Base-by-base conservation (phyloP, 2,113 vertebrate species). In the Nerophis lumbriciformis region DNA sequence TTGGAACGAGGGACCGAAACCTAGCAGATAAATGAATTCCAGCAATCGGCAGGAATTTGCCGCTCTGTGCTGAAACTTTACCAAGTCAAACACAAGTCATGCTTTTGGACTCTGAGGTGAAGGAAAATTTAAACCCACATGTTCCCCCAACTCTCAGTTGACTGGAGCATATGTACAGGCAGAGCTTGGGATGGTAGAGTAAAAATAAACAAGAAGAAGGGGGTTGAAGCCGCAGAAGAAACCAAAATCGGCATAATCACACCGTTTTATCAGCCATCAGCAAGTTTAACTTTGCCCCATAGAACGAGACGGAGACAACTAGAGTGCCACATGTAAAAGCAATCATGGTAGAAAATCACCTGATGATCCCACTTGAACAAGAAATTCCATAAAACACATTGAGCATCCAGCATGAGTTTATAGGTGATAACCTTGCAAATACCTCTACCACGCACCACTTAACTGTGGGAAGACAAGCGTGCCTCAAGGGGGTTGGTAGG, bases 41-140 rank as follows among this genome's bases (percentile, higher is more conserved):
- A 86, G 78, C 66, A 61, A 81, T 80, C 78, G 73, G 72, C 75
- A 83, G 80, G 83, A 88, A 85, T 83, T 69, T 67, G 76, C 79
- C 64, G 38, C 75, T 74, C 73, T 66, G 72, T 68, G 73, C 71
- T 83, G 86, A 88, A 89, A 75, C 58, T 44, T 65, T 58, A 83
- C 88, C 88, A 90, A 89, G 61, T 83, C 77, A 90, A 90, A 88
- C 82, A 90, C 72, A 60, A 83, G 72, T 84, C 69, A 81, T 79
- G 81, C 72, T 69, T 75, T 66, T 75, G 74, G 85, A 80, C 74
- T 72, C 57, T 49, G 72, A 80, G 67, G 63, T 77, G 82, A 75
- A 81, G 81, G 76, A 77, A 83, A 81, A 83, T 81, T 75, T 76
- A 87, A 88, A 86, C 73, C 86, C 83, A 79, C 80, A 79, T 68